Conservation (phyloP, 2,888 invertebrate species). For the Aporophyla lueneburgensis region DNA sequence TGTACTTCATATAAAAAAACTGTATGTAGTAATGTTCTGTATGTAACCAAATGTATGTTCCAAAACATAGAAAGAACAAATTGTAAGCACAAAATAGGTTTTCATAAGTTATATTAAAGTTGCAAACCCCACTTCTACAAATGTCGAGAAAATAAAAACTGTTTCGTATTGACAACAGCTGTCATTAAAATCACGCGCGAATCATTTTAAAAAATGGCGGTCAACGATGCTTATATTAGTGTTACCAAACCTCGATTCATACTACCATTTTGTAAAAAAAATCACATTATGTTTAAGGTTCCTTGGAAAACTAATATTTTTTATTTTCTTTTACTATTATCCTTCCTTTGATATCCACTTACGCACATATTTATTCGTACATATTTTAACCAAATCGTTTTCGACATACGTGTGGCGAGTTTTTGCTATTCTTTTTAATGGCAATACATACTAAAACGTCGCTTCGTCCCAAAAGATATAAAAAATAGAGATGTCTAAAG, state of each 20-base stretch:
- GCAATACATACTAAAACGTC: constrained; percentile 2
- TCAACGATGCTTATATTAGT: constrained; percentile 49
- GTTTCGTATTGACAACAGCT: constrained; percentile 1
- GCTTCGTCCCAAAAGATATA: not conserved
- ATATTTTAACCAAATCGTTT: not conserved
- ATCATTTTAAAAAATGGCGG: constrained; percentile 39
- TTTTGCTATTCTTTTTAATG: not conserved
- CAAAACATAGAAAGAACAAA: not conserved
- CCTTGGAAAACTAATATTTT: constrained; percentile 28
- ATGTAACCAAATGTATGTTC: not conserved
- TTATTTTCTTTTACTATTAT: constrained; percentile 1
- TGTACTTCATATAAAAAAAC: not conserved
- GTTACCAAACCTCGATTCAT: constrained; percentile 55
- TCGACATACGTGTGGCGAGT: not conserved
- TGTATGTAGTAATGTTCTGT: not conserved
- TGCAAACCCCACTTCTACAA: not conserved
- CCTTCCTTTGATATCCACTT: not conserved
- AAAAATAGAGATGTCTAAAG: constrained; percentile 3
- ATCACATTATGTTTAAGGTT: constrained; percentile 46
- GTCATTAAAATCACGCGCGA: constrained; percentile 50
- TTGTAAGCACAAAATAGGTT: not conserved
- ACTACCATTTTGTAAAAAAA: constrained; percentile 58
- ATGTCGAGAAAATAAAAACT: not conserved
- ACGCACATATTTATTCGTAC: constrained; percentile 9
- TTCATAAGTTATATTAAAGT: not conserved